These are phyloP conservation scores for Sebastes vulpes DNA, from an alignment of 2,797 vertebrate genomes.

Conservation along the genomic window DNA sequence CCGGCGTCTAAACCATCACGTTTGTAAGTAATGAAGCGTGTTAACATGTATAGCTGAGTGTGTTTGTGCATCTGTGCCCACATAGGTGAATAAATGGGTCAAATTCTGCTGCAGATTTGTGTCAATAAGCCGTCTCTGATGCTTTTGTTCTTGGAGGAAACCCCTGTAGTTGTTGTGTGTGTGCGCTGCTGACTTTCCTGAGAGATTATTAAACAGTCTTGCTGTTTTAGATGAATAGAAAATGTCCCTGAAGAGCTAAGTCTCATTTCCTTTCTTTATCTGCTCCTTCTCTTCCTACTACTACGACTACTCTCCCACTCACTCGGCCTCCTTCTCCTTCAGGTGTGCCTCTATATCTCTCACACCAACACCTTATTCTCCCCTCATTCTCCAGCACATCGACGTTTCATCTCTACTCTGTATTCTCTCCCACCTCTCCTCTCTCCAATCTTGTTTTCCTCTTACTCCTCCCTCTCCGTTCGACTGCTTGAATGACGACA, in stretches of 20 bases:
- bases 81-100: conserved; percentile 6
- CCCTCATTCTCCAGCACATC: conserved; percentile 9
- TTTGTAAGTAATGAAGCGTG: not conserved
- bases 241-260: conserved; percentile 19
- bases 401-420: conserved; percentile 15
- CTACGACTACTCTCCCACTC: not conserved
- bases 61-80: not conserved
- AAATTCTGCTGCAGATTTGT: conserved; percentile 1
- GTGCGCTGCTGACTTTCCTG: conserved; percentile 29
- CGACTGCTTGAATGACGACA: conserved; percentile 42
- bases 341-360: conserved; percentile 1
- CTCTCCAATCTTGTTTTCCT: conserved; percentile 22
- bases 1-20: not conserved
- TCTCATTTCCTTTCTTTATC: not conserved
- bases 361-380: conserved; percentile 1
- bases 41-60: not conserved
- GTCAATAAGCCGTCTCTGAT: conserved; percentile 11
- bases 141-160: conserved; percentile 37
- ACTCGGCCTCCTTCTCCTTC: not conserved
- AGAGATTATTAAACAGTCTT: conserved; percentile 24
- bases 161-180: conserved; percentile 20
- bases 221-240: conserved; percentile 45
- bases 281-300: not conserved
- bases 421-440: conserved; percentile 24
- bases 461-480: conserved; percentile 23